A percentile compares a stretch with the other conserved stretches of the same genome.
Evolutionary conservation across 2,113 vertebrate species (phyloP).

Genomic region (Colossoma macropomum): DNA sequence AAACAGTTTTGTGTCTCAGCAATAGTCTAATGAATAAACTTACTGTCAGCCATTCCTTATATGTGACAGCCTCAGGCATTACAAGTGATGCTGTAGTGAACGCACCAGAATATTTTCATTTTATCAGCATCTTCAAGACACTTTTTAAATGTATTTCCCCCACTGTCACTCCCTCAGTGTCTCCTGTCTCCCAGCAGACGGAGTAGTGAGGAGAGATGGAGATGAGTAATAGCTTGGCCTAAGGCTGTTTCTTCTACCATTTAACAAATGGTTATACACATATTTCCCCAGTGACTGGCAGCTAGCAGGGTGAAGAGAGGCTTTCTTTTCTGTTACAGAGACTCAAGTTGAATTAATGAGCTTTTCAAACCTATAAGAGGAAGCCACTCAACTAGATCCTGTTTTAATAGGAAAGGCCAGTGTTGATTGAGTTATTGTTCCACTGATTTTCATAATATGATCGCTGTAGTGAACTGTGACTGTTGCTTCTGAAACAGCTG

Average conservation of each 20-base stretch:
- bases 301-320: conserved; percentile 34
- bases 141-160: conserved; percentile 1
- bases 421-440: conserved; percentile 45
- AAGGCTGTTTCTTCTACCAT: not conserved
- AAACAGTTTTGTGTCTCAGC: not conserved
- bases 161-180: not conserved
- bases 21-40: not conserved
- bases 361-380: not conserved
- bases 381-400: conserved; percentile 3
- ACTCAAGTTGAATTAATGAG: conserved; percentile 12
- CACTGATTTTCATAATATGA: conserved; percentile 44
- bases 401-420: conserved; percentile 39
- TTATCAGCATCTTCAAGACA: not conserved
- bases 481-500: not conserved
- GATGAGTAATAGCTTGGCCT: conserved; percentile 5
- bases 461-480: conserved; percentile 9
- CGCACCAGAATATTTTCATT: not conserved
- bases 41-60: not conserved
- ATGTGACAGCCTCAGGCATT: not conserved
- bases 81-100: not conserved
- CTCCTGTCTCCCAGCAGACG: not conserved
- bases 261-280: conserved; percentile 3
- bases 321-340: conserved; percentile 24
- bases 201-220: conserved; percentile 3
- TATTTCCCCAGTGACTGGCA: conserved; percentile 34